Conservation (phyloP, 2,888 invertebrate species). For the Omphaloscelis lunosa region DNA sequence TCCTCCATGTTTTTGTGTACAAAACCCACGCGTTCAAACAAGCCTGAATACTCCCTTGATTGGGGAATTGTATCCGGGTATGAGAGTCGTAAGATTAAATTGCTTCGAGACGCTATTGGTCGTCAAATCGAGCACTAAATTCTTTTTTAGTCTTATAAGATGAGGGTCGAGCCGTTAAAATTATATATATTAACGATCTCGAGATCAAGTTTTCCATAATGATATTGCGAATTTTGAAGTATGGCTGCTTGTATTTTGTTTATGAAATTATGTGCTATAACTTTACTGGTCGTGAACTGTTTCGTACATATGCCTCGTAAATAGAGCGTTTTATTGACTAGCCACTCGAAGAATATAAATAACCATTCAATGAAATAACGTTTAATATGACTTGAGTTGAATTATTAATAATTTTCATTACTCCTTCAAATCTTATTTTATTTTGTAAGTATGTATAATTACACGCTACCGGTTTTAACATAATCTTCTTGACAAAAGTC, state of each 20-base stretch:
- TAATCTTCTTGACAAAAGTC: conserved; percentile 16
- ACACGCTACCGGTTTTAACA: conserved; percentile 14
- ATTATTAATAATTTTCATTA: conserved; percentile 4
- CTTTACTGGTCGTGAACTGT: conserved; percentile 25
- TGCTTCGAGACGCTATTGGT: conserved; percentile 52
- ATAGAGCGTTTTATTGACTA: background rate
- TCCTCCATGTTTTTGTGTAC: conserved; percentile 66
- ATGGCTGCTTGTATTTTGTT: background rate
- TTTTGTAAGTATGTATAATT: background rate
- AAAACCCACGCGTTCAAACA: conserved; percentile 68
- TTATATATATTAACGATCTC: conserved; percentile 42
- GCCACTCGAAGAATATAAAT: conserved; percentile 10
- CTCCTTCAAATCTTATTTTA: conserved; percentile 2
- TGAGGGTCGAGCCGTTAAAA: conserved; percentile 53
- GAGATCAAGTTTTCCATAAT: conserved; percentile 31
- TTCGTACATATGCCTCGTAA: conserved; percentile 8
- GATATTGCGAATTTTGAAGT: conserved; percentile 17
- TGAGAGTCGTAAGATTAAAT: conserved; percentile 60
- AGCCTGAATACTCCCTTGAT: conserved; percentile 71
- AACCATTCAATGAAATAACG: background rate
- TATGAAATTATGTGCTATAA: conserved; percentile 15
- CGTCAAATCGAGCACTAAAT: conserved; percentile 50
- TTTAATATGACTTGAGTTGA: background rate
- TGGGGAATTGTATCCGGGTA: conserved; percentile 75
- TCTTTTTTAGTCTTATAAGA: conserved; percentile 26